phyloP scores from a whole-genome alignment of 1,140 invertebrate species.

The Philotrypesis tridentata region DNA sequence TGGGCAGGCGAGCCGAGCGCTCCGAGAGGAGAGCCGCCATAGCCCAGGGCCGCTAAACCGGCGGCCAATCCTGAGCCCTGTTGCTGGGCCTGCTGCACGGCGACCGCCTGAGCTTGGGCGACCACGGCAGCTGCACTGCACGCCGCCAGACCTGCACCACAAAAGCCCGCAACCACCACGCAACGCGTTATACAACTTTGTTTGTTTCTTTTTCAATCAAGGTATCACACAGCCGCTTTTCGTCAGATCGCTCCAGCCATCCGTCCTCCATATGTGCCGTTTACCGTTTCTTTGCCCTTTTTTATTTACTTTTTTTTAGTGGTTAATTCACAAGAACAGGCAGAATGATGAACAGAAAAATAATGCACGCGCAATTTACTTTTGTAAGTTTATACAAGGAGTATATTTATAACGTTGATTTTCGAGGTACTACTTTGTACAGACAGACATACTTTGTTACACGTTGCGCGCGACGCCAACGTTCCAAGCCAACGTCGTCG shows the following conservation, averaged over 20 bases:
- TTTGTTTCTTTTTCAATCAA: slow-evolving; percentile 51
- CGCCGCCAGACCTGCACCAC: slow-evolving; percentile 73
- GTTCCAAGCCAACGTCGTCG: not conserved
- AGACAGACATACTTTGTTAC: slow-evolving; percentile 2
- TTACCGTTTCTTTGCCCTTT: not conserved
- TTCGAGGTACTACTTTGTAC: not conserved
- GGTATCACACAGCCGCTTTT: not conserved
- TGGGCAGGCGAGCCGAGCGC: slow-evolving; percentile 72
- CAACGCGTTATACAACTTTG: slow-evolving; percentile 58
- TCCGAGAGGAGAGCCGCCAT: slow-evolving; percentile 71
- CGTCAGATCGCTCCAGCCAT: not conserved
- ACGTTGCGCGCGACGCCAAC: not conserved
- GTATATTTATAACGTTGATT: not conserved
- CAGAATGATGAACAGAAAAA: not conserved
- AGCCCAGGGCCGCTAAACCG: slow-evolving; percentile 71
- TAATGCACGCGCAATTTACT: not conserved
- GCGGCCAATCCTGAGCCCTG: slow-evolving; percentile 72
- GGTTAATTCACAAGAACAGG: not conserved
- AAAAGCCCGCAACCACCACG: slow-evolving; percentile 62
- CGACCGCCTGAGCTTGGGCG: slow-evolving; percentile 71
- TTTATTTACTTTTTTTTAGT: not conserved
- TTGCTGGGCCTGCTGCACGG: slow-evolving; percentile 72
- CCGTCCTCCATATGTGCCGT: not conserved
- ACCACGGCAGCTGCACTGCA: slow-evolving; percentile 72
- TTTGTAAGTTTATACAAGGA: not conserved